phyloP scores from a whole-genome alignment of 2,797 vertebrate genomes.

The Hyperoplus lanceolatus region DNA sequence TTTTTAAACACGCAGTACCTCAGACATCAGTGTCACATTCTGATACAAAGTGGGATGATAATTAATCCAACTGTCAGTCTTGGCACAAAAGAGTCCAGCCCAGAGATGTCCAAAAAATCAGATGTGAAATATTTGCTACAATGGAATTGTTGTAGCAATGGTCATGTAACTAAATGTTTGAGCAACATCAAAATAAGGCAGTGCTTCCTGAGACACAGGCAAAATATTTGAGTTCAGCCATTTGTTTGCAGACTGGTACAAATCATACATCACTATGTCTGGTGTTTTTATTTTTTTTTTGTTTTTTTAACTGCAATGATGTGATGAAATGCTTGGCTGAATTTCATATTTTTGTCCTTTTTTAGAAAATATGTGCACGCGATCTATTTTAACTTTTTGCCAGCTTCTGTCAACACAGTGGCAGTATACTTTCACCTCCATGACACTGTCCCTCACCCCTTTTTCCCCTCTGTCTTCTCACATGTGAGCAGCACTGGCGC shows the following conservation, averaged over 20 bases:
- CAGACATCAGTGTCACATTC: neutral
- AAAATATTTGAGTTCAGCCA: neutral
- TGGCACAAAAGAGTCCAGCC: too few relatives aligned
- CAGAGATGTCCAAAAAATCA: too few relatives aligned
- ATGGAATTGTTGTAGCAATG: neutral
- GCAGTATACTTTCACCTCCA: conserved; percentile 33
- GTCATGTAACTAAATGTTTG: neutral
- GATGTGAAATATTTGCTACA: neutral
- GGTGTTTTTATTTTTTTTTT: neutral
- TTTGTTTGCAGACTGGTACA: neutral
- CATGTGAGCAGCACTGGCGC: conserved; percentile 54
- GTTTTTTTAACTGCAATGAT: neutral
- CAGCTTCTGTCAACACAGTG: conserved; percentile 28
- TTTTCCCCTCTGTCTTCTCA: conserved; percentile 52
- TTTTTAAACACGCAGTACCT: neutral
- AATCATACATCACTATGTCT: neutral
- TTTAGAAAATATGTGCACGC: neutral
- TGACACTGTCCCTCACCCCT: conserved; percentile 39
- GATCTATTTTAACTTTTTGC: conserved; percentile 14
- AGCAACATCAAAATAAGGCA: neutral
- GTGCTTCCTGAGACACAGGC: neutral
- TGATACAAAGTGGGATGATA: neutral
- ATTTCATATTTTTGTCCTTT: conserved; percentile 4
- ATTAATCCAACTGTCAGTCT: too few relatives aligned
- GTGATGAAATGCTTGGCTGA: neutral